Percentiles rank a stretch among this genome's conserved stretches.
phyloP scores from a whole-genome alignment of 2,797 vertebrate genomes.

The Crenichthys baileyi region DNA sequence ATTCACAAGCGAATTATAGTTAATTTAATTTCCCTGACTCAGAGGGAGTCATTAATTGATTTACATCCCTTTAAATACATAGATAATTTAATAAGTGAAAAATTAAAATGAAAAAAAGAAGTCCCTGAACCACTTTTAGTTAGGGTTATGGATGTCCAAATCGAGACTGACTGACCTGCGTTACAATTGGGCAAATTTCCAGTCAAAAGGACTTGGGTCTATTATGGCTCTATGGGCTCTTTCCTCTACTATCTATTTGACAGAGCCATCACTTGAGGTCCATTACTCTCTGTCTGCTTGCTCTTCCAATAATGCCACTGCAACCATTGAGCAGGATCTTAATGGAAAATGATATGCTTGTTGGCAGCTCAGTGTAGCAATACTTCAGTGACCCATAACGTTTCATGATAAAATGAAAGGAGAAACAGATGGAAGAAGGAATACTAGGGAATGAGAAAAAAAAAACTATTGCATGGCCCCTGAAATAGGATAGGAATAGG shows the following conservation, averaged over 20 bases:
- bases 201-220: constrained; percentile 37
- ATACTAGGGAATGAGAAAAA: not conserved
- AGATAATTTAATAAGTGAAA: constrained; percentile 11
- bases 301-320: constrained; percentile 66
- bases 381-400: constrained; percentile 70
- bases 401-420: constrained; percentile 69
- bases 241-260: constrained; percentile 56
- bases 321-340: constrained; percentile 63
- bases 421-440: constrained; percentile 34
- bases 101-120: not conserved
- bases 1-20: constrained; percentile 30
- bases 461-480: not conserved
- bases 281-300: constrained; percentile 70
- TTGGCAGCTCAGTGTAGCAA: constrained; percentile 70
- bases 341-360: constrained; percentile 79
- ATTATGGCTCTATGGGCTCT: constrained; percentile 46
- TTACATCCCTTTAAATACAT: constrained; percentile 1
- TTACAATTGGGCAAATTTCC: constrained; percentile 14
- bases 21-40: not conserved
- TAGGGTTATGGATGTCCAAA: not conserved
- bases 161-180: constrained; percentile 6
- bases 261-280: constrained; percentile 68
- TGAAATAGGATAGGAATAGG: not conserved
- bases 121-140: not conserved
- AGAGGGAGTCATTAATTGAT: not conserved